Base-by-base conservation (phyloP, 2,113 vertebrate species). In the Xiphophorus maculatus region DNA sequence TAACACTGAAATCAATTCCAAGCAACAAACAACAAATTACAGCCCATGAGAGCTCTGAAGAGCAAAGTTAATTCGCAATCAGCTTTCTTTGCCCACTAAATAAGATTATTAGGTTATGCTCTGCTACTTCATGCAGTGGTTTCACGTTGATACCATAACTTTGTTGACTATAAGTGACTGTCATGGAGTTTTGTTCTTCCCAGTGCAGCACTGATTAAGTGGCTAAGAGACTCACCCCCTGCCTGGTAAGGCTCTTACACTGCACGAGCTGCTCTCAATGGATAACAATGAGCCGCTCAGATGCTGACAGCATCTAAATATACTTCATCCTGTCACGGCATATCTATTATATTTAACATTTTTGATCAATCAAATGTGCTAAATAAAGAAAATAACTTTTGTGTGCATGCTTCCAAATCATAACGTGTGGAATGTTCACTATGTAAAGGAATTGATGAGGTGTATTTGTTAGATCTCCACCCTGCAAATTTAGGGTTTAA, bases 241-340 rank as follows among this genome's bases (percentile, higher is more conserved):
- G 85, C 92, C 74, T 69, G 70, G 14, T 90, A 88, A 92, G 78
- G 83, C 85, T 86, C 86, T 91, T 87, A 89, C 27, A 10, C 63
- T 30, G 67, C 66, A 76, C 76, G 80, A 66, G 65, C 80, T 88
- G 77, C 74, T 79, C 60, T 82, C 79, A 69, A 76, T 85, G 89
- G 92, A 88, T 88, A 88, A 89, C 88, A 88, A 88, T 82, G 85
- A 89, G 84, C 86, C 40, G 62, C 79, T 91, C 79, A 79, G 69
- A 84, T 83, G 87, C 88, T 88, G 84, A 90, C 80, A 76, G 69
- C 75, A 83, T 84, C 88, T 83, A 89, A 90, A 90, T 66, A 77
- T 67, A 83, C 71, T 75, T 48, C 8, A 17, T 79, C 84, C 84
- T 82, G 73, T 86, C 89, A 79, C 58, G 4, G 70, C 73, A 84